Evolutionary conservation across 2,888 invertebrate species (phyloP).

Genomic region (Coelinius sp.): DNA sequence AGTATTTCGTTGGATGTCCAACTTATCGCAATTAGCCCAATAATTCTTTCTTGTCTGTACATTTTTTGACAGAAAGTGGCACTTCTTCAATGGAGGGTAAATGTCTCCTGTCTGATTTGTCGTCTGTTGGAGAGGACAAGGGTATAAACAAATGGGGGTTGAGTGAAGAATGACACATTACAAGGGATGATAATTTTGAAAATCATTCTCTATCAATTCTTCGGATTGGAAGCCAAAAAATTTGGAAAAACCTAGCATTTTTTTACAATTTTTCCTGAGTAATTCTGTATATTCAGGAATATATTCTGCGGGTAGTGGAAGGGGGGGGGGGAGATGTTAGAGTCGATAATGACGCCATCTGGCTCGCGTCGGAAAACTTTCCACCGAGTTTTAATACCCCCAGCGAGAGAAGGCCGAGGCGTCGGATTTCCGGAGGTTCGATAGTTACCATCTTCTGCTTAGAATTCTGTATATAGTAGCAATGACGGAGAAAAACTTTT

Average conservation of each 20-base stretch:
- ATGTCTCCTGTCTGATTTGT: conserved; percentile 4
- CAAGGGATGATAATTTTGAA: too few relatives aligned
- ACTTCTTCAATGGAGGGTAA: not conserved
- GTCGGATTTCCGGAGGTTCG: conserved; percentile 25
- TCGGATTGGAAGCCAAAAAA: too few relatives aligned
- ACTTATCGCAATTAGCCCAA: conserved; percentile 70
- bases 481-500: conserved; percentile 7
- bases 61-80: conserved; percentile 60
- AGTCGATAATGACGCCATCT: conserved; percentile 67
- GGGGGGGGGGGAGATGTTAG: conserved; percentile 40
- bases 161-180: too few relatives aligned
- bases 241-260: not conserved
- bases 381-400: conserved; percentile 63
- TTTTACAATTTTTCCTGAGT: not conserved
- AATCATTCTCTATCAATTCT: too few relatives aligned
- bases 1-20: conserved; percentile 61
- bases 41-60: conserved; percentile 61
- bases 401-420: conserved; percentile 41
- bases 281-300: conserved; percentile 3
- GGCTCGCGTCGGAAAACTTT: conserved; percentile 63
- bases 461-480: conserved; percentile 24
- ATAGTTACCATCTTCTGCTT: conserved; percentile 24
- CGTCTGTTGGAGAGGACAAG: not conserved
- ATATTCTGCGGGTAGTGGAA: not conserved
- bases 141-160: not conserved